Evolutionary conservation across 2,888 invertebrate species (phyloP).

Genomic region (Polydrusus pterygomalis): DNA sequence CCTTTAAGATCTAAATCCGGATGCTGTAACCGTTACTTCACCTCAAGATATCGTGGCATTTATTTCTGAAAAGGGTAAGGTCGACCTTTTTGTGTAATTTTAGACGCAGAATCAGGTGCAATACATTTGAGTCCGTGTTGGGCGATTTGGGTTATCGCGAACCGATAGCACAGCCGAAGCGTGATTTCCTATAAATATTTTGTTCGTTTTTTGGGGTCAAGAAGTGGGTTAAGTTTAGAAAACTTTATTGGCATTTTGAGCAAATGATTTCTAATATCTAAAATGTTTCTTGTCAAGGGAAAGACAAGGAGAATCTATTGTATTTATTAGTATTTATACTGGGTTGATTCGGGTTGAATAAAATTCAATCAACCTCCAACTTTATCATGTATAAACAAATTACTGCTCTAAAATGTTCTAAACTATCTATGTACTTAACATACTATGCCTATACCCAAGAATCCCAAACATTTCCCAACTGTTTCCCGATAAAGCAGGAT

Average conservation of each 20-base stretch:
- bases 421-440: too few species aligned
- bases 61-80: slow-evolving; percentile 14
- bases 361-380: too few species aligned
- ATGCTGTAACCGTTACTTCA: background rate
- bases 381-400: too few species aligned
- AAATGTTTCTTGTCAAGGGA: too few species aligned
- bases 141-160: slow-evolving; percentile 22
- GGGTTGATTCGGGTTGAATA: too few species aligned
- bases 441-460: background rate
- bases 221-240: background rate
- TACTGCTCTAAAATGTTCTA: too few species aligned
- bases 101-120: slow-evolving; percentile 24
- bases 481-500: background rate
- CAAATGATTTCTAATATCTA: too few species aligned
- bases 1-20: background rate
- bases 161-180: slow-evolving; percentile 16
- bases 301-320: too few species aligned
- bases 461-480: slow-evolving; percentile 11
- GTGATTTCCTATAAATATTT: slow-evolving; percentile 33
- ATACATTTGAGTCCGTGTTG: slow-evolving; percentile 3
- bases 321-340: too few species aligned
- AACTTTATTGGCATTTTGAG: background rate
- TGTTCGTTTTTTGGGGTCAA: background rate
- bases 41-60: slow-evolving; percentile 13
- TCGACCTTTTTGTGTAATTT: slow-evolving; percentile 25